Evolutionary conservation across 1,140 invertebrate genomes (phyloP), one percentile per base, ranked within the genome.

Genomic region (Drosophila pseudoobscura): DNA sequence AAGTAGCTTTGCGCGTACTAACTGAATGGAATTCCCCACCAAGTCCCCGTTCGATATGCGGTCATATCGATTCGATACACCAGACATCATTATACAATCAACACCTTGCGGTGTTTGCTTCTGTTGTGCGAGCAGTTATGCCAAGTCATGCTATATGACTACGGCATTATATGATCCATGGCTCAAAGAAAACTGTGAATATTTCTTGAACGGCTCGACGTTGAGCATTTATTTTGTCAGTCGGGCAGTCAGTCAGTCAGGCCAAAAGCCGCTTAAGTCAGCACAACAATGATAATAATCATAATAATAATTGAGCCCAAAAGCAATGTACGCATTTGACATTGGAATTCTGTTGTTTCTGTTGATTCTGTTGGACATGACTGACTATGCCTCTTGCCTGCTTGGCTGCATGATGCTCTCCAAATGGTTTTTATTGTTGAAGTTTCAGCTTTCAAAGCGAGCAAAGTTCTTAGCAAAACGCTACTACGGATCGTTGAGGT

Each of bases 291-390:
- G 20, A 47, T 46, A 45, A 52, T 47, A 71, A 56, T 44, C 50
- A 63, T 45, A 78, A 52, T 60, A 51, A 69, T 78, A 74, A 83
- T 78, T 78, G 70, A 75, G 63, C 39, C 61, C 47, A 50, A 75
- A 74, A 73, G 66, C 79, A 82, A 82, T 69, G 79, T 75, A 65
- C 69, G 62, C 64, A 61, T 62, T 82, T 82, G 78, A 69, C 78
- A 78, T 82, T 83, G 79, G 50, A 41, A 45, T 31, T 60, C 44
- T 58, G 22, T 64, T 82, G 69, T 74, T 58, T 74, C 43, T 43
- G 22, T 64, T 82, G 69, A 69, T 58, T 74, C 43, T 43, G 17
- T 65, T 39, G 66, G 66, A 70, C 64, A 53, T 51, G 46, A 43
- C 43, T 70, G 29, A 31, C 29, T 8, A 8, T 31, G 29, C 8